Evolutionary conservation across 2,888 invertebrate species (phyloP), one percentile per base, ranked within the genome.

Genomic region (Pardosa pseudoannulata): DNA sequence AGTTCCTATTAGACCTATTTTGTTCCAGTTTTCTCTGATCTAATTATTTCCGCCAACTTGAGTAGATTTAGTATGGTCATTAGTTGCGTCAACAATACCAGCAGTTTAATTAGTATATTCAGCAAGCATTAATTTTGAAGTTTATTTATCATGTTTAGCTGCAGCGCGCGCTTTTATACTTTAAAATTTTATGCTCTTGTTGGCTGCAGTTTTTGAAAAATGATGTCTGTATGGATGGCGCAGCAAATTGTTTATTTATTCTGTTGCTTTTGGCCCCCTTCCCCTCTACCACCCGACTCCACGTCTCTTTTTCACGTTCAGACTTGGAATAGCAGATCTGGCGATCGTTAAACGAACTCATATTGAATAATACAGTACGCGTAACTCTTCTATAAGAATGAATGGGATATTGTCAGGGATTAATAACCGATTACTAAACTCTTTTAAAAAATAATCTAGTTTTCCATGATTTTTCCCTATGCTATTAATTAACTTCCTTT

Each of bases 1-100:
- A 62, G 41, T 41, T n/a, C 41, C 67, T 71, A 32, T 70, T 81
- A 70, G 82, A 36, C 64, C 82, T 76, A 79, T 85, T 85, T 83
- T 78, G 67, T 72, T 70, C 74, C 64, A 56, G 29, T 71, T 46
- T 62, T 50, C 83, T 46, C 50, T 85, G 78, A 85, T 85, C 72
- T 46, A 78, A 85, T 85, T 85, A 85, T 67, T 85, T 85, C 71
- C 83, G 73, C 72, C 67, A 67, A 67, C 67, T 72, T 85, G 83
- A 68, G 31, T 78, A 67, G 73, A 85, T 85, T 78, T 72, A 78
- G 65, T 67, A 56, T 65, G 73, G 72, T 78, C 83, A 73, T 85
- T 85, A 85, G 78, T 76, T 78, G 56, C 73, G 83, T 85, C 83
- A 85, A 85, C 83, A 85, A 71, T 65, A 67, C 76, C 78, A 73